Evolutionary conservation across 2,113 vertebrate species (phyloP), one percentile per base, ranked within the genome.

Genomic region (Prionailurus viverrinus): DNA sequence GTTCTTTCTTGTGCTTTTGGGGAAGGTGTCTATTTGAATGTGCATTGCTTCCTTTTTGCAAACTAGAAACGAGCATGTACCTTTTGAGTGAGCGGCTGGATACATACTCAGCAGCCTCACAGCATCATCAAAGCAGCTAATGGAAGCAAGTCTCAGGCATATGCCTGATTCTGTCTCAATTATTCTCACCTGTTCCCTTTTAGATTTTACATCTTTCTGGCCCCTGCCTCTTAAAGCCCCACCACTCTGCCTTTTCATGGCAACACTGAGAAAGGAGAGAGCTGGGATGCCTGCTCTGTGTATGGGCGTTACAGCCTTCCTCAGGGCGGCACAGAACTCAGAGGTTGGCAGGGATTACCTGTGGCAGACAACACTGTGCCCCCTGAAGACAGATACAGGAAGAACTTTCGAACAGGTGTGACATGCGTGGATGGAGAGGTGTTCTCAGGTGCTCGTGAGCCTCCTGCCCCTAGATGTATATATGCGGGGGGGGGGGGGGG

Each of bases 101-200:
- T 29, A 4, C 6, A 1, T n/a, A 7, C 45, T 19, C 16, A 3
- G 15, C 7, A 10, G 11, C 53, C 33, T 87, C 55, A 18, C 21
- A 53, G 51, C 13, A 16, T 14, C 68, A 8, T 14, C 45, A 45
- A 39, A 25, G 11, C 21, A 29, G n/a, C 39, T 2, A 1, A 3
- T 48, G 14, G 58, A 45, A 79, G 48, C 39, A 15, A 3, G 33
- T 63, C 39, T 25, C 45, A 65, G 74, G 36, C 1, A 6, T 7
- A 14, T 0, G 0, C n/a, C 16, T 21, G 12, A 0, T 1, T 5
- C 45, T 4, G 14, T 23, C 41, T 90, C 63, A 11, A 5, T 27
- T 68, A n/a, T 23, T 48, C n/a, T 89, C 1, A 0, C 18, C 4
- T 23, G 36, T 15, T 39, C 45, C 36, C 25, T 13, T 61, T 55